Conservation (phyloP, 1,140 invertebrate genomes). For the Phenacoccus solenopsis region DNA sequence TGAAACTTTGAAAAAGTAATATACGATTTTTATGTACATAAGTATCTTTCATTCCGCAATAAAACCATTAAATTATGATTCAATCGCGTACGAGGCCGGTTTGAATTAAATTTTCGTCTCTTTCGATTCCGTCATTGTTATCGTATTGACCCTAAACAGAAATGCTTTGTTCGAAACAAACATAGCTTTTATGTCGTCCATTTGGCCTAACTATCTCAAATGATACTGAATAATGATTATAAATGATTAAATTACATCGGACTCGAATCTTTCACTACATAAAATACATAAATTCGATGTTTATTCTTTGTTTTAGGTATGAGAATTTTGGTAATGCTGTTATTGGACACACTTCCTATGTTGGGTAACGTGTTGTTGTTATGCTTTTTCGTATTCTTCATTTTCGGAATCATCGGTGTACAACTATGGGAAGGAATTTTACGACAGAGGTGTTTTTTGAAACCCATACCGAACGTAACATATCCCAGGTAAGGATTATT, state of each 20-base stretch:
- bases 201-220: too few relatives aligned
- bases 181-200: too few relatives aligned
- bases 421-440: conserved; percentile 97
- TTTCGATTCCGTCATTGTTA: neutral
- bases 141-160: too few relatives aligned
- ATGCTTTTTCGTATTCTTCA: conserved; percentile 99
- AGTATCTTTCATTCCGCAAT: neutral
- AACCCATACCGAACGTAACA: conserved; percentile 47
- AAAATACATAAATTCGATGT: too few relatives aligned
- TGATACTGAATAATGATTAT: too few relatives aligned
- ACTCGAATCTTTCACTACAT: too few relatives aligned
- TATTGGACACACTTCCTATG: conserved; percentile 98
- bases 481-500: conserved; percentile 55
- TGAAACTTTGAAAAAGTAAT: neutral
- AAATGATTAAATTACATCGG: too few relatives aligned
- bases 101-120: too few relatives aligned
- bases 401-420: conserved; percentile 98
- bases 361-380: conserved; percentile 93
- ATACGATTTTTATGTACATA: conserved; percentile 3
- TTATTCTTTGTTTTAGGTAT: too few relatives aligned
- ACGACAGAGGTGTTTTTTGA: conserved; percentile 81
- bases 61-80: neutral
- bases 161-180: too few relatives aligned
- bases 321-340: conserved; percentile 93
- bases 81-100: too few relatives aligned